Percentiles rank a stretch among this genome's conserved stretches.
These are phyloP conservation scores for Buteo buteo DNA, from an alignment of 2,113 vertebrate genomes.

Conservation along the genomic window DNA sequence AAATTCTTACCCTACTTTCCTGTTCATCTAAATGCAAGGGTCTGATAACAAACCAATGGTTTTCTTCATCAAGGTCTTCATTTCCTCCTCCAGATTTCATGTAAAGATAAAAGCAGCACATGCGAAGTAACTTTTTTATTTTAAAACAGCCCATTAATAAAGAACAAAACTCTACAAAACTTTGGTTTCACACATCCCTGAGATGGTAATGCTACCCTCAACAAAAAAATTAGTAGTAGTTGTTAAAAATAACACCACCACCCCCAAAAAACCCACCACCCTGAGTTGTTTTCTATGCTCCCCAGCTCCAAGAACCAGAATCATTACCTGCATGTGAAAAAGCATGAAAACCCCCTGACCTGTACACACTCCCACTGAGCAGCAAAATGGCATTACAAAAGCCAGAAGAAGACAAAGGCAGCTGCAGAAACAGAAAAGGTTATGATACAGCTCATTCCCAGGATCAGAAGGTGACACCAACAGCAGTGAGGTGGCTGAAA, in stretches of 20 bases:
- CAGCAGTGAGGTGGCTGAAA: slow-evolving; percentile 6
- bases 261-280: fast-evolving
- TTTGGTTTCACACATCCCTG: neutral
- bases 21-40: neutral
- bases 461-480: slow-evolving; percentile 25
- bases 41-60: neutral
- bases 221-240: neutral
- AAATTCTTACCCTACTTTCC: neutral
- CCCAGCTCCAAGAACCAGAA: neutral
- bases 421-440: neutral
- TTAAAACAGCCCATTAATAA: neutral
- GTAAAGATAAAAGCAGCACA: neutral
- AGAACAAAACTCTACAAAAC: neutral
- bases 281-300: neutral
- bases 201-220: neutral
- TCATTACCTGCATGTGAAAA: neutral
- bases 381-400: neutral
- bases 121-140: neutral
- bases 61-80: neutral
- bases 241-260: neutral
- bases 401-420: neutral
- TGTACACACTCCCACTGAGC: neutral
- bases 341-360: neutral
- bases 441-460: neutral
- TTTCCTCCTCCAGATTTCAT: neutral